Evolutionary conservation across 2,888 invertebrate species (phyloP), one percentile per base, ranked within the genome.

Genomic region (Drosophila rubida): DNA sequence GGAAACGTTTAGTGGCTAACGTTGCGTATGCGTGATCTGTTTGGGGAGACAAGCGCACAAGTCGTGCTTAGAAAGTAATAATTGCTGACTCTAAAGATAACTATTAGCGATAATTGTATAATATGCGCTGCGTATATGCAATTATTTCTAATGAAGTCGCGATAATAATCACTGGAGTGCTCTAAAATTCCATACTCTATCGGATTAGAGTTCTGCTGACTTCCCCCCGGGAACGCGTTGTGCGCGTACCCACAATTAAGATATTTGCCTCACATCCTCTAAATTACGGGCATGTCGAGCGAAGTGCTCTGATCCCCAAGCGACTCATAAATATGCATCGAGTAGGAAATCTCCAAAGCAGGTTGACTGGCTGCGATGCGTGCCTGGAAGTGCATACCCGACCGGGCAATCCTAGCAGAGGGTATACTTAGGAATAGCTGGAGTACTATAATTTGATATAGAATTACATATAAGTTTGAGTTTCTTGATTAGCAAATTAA

Each of bases 301-400:
- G 75, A 69, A 74, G 66, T 55, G 64, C 62, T 66, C 62, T 60
- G 67, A 51, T 76, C 67, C 63, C 61, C 66, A 71, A 68, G 77
- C 83, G 61, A 54, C 71, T 77, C 69, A 81, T 81, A 68, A 81
- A 83, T 81, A 81, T 81, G 83, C 79, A 80, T 75, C 57, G 62
- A 58, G 63, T 73, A 62, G 78, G 63, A 68, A 71, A 80, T 79
- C 54, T 65, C 27, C 57, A 65, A 53, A 73, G 64, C 74, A 69
- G 73, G 66, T 74, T 70, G 37, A 57, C 27, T 37, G 35, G 37
- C 13, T 16, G 22, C 37, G 48, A 42, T 73, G 73, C 78, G 65
- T 78, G 70, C 58, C 69, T 59, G 53, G 55, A 63, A 59, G 48
- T 62, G 14, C 9, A 69, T 72, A 64, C 59, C 55, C 22, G 53